Evolutionary conservation across 2,797 vertebrate species (phyloP).

Genomic region (Gymnopithys bicolor): DNA sequence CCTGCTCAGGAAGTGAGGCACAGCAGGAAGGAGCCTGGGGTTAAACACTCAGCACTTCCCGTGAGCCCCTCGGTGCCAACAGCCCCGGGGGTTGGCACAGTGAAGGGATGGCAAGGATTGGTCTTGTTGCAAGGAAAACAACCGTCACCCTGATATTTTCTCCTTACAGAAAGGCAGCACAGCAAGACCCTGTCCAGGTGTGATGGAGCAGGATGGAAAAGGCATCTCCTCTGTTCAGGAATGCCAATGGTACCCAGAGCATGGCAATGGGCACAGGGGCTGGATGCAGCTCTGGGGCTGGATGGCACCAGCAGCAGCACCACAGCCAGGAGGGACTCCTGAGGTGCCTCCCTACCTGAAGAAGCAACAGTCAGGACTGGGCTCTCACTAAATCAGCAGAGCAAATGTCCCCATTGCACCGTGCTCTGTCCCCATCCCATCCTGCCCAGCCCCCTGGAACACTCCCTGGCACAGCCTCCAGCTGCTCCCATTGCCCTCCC

Average conservation of each 20-base stretch:
- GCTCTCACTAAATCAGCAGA: background rate
- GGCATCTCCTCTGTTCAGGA: background rate
- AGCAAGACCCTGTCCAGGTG: background rate
- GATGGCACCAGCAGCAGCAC: background rate
- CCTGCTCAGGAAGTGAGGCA: background rate
- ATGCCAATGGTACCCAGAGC: rapidly evolving
- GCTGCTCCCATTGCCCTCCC: rapidly evolving
- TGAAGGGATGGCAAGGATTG: background rate
- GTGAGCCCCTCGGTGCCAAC: background rate
- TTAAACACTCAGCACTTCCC: background rate
- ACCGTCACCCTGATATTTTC: background rate
- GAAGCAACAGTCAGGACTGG: background rate
- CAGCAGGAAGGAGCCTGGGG: background rate
- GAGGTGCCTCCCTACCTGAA: background rate
- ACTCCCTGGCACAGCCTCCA: rapidly evolving
- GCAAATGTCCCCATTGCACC: background rate
- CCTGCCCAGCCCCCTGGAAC: background rate
- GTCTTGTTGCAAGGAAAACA: background rate
- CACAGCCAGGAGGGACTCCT: background rate
- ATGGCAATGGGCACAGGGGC: rapidly evolving
- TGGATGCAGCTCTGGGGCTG: background rate
- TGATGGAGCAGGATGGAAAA: background rate
- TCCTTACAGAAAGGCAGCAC: background rate
- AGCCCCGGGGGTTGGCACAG: background rate
- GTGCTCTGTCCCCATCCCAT: background rate